Evolutionary conservation across 2,113 vertebrate genomes (phyloP), one percentile per base, ranked within the genome.

Genomic region (Xiphophorus couchianus): DNA sequence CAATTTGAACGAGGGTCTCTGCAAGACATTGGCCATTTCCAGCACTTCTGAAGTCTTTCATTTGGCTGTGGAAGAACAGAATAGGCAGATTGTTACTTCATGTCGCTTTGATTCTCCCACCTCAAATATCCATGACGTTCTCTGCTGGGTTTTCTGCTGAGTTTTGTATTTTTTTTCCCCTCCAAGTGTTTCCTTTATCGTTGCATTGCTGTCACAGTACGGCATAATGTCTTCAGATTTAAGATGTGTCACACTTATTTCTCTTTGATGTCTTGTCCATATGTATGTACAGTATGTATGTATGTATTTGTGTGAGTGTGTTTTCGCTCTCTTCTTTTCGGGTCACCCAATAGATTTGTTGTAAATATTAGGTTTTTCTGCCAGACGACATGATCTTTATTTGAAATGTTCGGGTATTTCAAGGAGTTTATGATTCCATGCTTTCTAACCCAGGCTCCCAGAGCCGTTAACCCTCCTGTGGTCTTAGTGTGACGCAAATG

Each of bases 71-170:
- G 27, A 30, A 13, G 28, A 2, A 44, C 48, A 66, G 71, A 65
- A 68, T 61, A 71, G 33, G 82, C 84, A 84, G 80, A 68, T 62
- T 48, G 64, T 9, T 66, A 42, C 39, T 42, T 42, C 39, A 42
- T 42, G 39, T 42, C 39, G 29, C 62, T 86, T 80, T 76, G 72
- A 12, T 61, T 62, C 70, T 62, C 15, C 28, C 35, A 35, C 62
- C 35, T 78, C 69, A 33, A 75, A 72, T 37, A 74, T 76, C 30
- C 28, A 33, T 60, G 33, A 37, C 8, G 7, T 80, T 68, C 17
- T 79, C 81, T 70, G 63, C 69, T 66, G 62, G 63, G 27, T 51
- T 69, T 62, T 74, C 30, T 82, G 74, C 71, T 76, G 71, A 72
- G 35, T 54, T 22, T 9, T 22, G 9, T 42, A 5, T 66, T 62